Base-by-base conservation (phyloP, 2,888 invertebrate genomes). In the Ichneumoninae sp. region DNA sequence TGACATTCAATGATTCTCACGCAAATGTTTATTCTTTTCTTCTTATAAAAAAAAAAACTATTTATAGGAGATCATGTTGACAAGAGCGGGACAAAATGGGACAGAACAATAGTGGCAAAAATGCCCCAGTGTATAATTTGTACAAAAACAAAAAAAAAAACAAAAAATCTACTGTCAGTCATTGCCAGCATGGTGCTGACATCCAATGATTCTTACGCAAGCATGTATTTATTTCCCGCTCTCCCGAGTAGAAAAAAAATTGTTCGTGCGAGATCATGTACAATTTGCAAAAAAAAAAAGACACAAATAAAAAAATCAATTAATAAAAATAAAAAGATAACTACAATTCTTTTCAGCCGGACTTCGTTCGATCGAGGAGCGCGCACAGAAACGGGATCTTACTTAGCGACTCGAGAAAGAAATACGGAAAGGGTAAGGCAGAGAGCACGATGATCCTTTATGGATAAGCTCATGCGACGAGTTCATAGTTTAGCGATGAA, bases 401-500 rank as follows among this genome's bases (percentile, higher is more conserved):
- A 88, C 85, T 88, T 90, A 88, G 87, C 91, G 86, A 75, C 88
- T 71, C 76, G 88, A 86, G 79, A 73, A 76, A 50, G 74, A 66
- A 82, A 66, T 75, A 68, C 69, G 70, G 78, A 82, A 82, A 66
- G 85, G 82, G 82, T 91, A 91, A 91, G 60, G 91, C 88, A 91
- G 91, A 88, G 83, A 87, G 79, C 88, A 68, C 50, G 69, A 65
- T 87, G 86, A 83, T 84, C 89, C 80, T 83, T 87, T 69, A 86
- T 88, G 85, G 91, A 91, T 91, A 92, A 91, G 85, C 89, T 82
- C 47, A 57, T 50, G 40, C 69, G 69, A 40, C 63, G 16, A 57
- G 66, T 54, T 66, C 16, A 26, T 10, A 52, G 47, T 50, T 36
- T 47, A 40, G 40, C 19, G 30, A 33, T 36, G 13, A 65, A 63